phyloP scores from a whole-genome alignment of 2,797 vertebrate genomes.

The Nyctalus aviator region DNA sequence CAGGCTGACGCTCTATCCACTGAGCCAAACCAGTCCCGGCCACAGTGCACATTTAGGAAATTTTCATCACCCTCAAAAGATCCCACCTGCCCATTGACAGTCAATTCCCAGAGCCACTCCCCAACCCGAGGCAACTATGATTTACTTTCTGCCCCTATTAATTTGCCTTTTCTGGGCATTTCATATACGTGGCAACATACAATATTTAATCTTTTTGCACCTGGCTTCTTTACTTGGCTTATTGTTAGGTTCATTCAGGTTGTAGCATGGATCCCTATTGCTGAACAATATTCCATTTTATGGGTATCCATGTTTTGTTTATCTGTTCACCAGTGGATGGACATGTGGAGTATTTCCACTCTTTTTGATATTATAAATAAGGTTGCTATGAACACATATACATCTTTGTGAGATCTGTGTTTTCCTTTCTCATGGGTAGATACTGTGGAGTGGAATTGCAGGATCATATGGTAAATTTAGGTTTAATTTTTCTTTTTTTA shows the following conservation, averaged over 20 bases:
- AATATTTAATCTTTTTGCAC: not conserved
- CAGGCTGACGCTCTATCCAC: too few relatives aligned
- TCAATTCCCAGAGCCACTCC: not conserved
- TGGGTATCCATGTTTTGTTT: not conserved
- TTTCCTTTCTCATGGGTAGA: slow-evolving; percentile 26
- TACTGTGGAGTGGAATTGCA: not conserved
- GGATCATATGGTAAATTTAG: slow-evolving; percentile 12
- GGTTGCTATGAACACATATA: not conserved
- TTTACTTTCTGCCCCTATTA: not conserved
- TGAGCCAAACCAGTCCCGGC: too few relatives aligned
- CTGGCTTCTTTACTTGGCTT: not conserved
- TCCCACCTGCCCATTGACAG: not conserved
- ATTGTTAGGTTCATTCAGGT: not conserved
- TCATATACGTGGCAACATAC: not conserved
- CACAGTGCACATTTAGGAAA: not conserved
- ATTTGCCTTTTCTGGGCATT: not conserved
- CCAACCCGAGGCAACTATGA: not conserved
- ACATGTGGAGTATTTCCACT: not conserved
- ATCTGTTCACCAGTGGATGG: not conserved
- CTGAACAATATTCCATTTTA: not conserved
- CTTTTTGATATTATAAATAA: not conserved
- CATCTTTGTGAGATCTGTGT: not conserved
- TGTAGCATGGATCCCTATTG: not conserved
- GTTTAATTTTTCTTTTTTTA: not conserved
- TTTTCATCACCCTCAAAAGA: not conserved